Evolutionary conservation across 2,888 invertebrate genomes (phyloP).

Genomic region (Conchocele bisecta): DNA sequence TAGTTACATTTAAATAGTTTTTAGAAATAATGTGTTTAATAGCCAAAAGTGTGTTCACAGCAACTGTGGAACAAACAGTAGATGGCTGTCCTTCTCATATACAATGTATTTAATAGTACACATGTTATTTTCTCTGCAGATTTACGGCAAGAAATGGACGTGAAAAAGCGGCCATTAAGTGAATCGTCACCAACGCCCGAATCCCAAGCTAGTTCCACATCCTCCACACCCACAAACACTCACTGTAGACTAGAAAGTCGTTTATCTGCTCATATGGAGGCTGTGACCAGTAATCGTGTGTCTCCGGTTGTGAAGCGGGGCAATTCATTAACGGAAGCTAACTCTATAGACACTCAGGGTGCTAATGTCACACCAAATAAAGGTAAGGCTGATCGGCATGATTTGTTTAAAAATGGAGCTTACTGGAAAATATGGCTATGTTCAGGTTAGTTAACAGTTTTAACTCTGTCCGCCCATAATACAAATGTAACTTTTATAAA

Average conservation of each 20-base stretch:
- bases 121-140: conserved; percentile 85
- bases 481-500: too few relatives aligned
- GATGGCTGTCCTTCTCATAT: too few relatives aligned
- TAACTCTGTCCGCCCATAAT: too few relatives aligned
- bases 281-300: conserved; percentile 8
- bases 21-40: too few relatives aligned
- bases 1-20: too few relatives aligned
- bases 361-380: conserved; percentile 48
- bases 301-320: conserved; percentile 1
- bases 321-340: conserved; percentile 8
- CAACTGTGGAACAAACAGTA: too few relatives aligned
- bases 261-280: too few relatives aligned
- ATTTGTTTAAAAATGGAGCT: too few relatives aligned
- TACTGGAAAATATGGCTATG: too few relatives aligned
- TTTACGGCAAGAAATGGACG: conserved; percentile 86
- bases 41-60: too few relatives aligned
- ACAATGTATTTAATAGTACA: too few relatives aligned
- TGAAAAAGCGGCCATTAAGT: conserved; percentile 55
- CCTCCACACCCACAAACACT: conserved; percentile 50
- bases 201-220: conserved; percentile 34
- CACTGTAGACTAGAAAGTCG: conserved; percentile 33
- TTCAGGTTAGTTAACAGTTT: too few relatives aligned
- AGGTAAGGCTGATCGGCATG: conserved; percentile 43
- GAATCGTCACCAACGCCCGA: not conserved
- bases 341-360: conserved; percentile 26